Base-by-base conservation (phyloP, 2,113 vertebrate genomes). In the Drymodes brunneopygia region DNA sequence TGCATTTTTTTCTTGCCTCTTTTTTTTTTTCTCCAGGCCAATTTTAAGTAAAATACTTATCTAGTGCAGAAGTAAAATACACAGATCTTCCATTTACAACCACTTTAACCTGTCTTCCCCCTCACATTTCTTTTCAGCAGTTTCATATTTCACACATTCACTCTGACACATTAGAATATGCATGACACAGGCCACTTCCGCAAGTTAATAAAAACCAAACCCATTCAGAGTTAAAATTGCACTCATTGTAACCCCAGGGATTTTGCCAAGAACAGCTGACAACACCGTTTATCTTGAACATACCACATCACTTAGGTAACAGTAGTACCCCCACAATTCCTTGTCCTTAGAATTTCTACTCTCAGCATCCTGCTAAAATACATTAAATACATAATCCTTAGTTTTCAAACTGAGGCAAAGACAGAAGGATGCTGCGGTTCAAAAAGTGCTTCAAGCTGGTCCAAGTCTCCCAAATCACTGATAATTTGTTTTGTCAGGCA, bases 401-500 rank as follows among this genome's bases (percentile, higher is more conserved):
- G 62, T 83, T 70, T 82, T 48, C 66, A 47, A 95, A 90, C 57
- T 33, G 21, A 94, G 29, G 51, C 56, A 73, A 81, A 74, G 79
- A 88, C 74, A 90, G 82, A 90, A 93, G 72, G 86, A 81, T 54
- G 62, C 54, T 78, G 82, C 50, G 21, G 71, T 83, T 94, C 94
- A 96, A 78, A 50, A 92, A 93, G 72, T 75, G 48, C 58, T 90
- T 92, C 85, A 85, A 92, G 62, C 42, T 70, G 47, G 57, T 81
- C 44, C 72, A 73, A 83, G 48, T 47, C 44, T 74, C 79, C 54
- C 45, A 91, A 69, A 74, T 35, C 57, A 54, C 50, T 18, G 19
- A 73, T 91, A 58, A 91, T 83, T 80, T 91, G 73, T 81, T 94
- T 93, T 92, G 71, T 87, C 85, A 94, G 92, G 44, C 71, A 88